Evolutionary conservation across 2,797 vertebrate genomes (phyloP), one percentile per base, ranked within the genome.

Genomic region (Acanthurus leucopareius): DNA sequence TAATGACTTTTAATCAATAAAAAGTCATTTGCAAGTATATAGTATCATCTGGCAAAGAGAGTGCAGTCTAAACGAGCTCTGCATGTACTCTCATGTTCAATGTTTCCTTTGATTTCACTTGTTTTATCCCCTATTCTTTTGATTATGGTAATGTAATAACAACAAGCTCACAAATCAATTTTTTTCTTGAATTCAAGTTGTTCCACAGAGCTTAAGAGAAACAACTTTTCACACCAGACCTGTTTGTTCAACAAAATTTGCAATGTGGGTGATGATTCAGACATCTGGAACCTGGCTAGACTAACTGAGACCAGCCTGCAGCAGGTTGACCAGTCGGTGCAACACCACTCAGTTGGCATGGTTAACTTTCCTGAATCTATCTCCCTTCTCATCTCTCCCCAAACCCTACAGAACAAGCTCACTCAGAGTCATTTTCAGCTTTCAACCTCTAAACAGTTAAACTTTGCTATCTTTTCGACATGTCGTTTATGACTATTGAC

Each of bases 91-190:
- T 25, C 14, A 5, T 73, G 32, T 13, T 58, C 3, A 35, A 8
- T 60, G 32, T 62, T 73, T 15, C 6, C 25, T 68, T 67, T 78
- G 42, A 82, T 61, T 68, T 67, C 7, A 51, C 35, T 42, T 63
- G 28, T 60, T 25, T 59, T 15, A 44, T 75, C 4, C 68, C 44
- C 57, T 49, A 1, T 68, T 75, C 51, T 0, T 10, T 10, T 42
- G 40, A 10, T 42, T 42, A 13, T 42, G 10, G 40, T 51, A 40
- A 25, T 51, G 32, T 60, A 10, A 45, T 47, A 49, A 59, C 35
- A 57, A 67, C 4, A 32, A 54, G 13, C 28, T 16, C 15, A 73
- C 32, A 38, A 49, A 16, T 35, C 51, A 7, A 7, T 7, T 58
- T 13, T 16, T 44, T 54, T 63, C 10, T 10, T 42, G 2, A 42